Percentiles rank a stretch among this genome's conserved stretches.
These are phyloP conservation scores for Lasioglossum marginatum DNA, from an alignment of 2,888 invertebrate genomes.

Conservation along the genomic window DNA sequence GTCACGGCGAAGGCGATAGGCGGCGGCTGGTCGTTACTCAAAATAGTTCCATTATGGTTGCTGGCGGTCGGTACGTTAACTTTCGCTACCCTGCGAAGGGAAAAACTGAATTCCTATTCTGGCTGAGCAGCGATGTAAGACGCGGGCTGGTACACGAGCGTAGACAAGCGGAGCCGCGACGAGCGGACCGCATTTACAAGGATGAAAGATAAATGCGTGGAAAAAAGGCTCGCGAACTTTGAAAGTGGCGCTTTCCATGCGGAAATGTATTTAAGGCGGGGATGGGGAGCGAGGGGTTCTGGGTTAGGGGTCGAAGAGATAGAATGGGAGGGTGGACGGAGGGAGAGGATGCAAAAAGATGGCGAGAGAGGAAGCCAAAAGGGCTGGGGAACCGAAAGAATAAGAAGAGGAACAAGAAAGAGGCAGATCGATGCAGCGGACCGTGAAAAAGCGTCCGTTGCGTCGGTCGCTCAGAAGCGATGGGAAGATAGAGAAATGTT, in stretches of 20 bases:
- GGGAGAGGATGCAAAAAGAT: constrained; percentile 15
- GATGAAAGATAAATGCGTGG: constrained; percentile 57
- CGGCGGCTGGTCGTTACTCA: constrained; percentile 15
- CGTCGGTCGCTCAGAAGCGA: constrained; percentile 43
- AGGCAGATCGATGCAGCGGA: constrained; percentile 54
- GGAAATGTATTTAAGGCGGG: constrained; percentile 63
- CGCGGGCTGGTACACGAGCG: neutral
- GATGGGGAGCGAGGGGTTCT: neutral
- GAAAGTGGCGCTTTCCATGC: constrained; percentile 58
- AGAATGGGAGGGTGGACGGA: neutral
- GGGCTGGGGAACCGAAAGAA: neutral
- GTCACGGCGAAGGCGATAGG: constrained; percentile 9
- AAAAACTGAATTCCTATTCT: constrained; percentile 33
- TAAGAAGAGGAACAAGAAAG: constrained; percentile 29
- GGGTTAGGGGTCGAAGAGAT: constrained; percentile 41
- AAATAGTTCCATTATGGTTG: constrained; percentile 39
- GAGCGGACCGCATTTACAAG: constrained; percentile 27
- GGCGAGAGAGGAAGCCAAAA: constrained; percentile 9
- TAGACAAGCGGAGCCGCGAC: constrained; percentile 10
- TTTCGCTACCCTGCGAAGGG: neutral
- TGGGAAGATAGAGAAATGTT: constrained; percentile 56
- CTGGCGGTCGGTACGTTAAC: constrained; percentile 25
- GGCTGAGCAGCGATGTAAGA: constrained; percentile 9
- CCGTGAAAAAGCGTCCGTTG: constrained; percentile 51
- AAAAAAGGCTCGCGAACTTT: constrained; percentile 52